Conservation (phyloP, 2,113 vertebrate species). For the Pelecanus crispus region DNA sequence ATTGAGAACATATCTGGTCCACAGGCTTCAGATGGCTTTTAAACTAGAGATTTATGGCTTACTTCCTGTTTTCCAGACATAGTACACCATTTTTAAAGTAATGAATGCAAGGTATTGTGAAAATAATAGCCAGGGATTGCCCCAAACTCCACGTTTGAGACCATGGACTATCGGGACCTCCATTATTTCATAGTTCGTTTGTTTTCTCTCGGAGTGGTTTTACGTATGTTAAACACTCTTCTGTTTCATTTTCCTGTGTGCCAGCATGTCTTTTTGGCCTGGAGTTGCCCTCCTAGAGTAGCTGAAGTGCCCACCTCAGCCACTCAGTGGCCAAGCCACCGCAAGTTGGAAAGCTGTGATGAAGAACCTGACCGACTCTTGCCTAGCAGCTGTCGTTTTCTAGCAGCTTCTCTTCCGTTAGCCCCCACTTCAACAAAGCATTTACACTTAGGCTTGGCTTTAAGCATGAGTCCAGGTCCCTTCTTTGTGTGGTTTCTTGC, state of each 20-base stretch:
- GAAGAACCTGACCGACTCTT: neutral
- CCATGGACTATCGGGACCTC: neutral
- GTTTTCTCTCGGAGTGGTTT: neutral
- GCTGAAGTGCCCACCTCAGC: neutral
- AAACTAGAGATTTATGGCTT: conserved; percentile 74
- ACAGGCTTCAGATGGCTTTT: conserved; percentile 77
- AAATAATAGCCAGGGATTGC: conserved; percentile 22
- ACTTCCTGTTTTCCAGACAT: conserved; percentile 80
- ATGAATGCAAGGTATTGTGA: conserved; percentile 76
- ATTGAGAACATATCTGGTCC: conserved; percentile 82
- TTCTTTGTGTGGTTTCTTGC: neutral
- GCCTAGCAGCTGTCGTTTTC: fast-evolving
- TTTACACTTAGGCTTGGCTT: neutral
- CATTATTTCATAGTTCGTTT: neutral
- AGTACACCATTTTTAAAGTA: conserved; percentile 63
- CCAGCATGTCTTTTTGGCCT: neutral
- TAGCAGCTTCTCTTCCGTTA: neutral
- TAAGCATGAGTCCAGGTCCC: fast-evolving
- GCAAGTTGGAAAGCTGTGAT: neutral
- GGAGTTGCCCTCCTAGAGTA: neutral
- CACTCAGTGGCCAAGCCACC: neutral
- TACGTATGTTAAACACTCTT: neutral
- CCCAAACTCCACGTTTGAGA: neutral
- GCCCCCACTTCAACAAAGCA: neutral
- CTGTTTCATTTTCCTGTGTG: neutral